These are phyloP conservation scores for Timema cristinae DNA, from an alignment of 2,888 invertebrate species.

Conservation along the genomic window DNA sequence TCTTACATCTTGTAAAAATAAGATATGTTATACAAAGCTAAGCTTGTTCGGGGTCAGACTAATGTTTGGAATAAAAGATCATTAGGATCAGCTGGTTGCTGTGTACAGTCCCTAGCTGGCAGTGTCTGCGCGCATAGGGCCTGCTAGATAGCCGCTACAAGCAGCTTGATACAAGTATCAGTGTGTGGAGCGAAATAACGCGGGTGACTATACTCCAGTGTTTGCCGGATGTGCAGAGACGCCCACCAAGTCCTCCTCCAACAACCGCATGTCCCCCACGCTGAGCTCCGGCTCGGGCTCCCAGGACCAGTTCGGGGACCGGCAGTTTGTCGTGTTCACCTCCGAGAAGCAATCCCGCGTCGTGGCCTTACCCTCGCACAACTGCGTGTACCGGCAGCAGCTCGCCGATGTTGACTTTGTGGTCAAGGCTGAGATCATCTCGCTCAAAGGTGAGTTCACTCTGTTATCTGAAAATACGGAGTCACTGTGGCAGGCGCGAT, in stretches of 20 bases:
- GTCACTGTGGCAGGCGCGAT: background rate
- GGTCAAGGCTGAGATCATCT: slow-evolving; percentile 88
- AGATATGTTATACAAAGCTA: no score
- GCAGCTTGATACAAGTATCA: no score
- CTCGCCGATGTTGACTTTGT: slow-evolving; percentile 91
- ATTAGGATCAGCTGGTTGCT: no score
- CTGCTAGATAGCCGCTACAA: no score
- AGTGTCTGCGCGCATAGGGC: no score
- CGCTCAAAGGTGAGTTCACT: slow-evolving; percentile 69
- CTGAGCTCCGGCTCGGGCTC: slow-evolving; percentile 44
- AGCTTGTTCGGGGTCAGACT: no score
- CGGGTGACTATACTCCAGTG: no score
- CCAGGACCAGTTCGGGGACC: slow-evolving; percentile 57
- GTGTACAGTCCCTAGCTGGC: no score
- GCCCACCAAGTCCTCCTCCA: slow-evolving; percentile 43
- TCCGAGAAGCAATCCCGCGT: slow-evolving; percentile 95
- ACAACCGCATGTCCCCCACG: slow-evolving; percentile 74
- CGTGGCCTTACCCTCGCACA: slow-evolving; percentile 91
- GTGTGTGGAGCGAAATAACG: no score
- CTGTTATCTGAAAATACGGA: background rate
- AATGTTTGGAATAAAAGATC: no score
- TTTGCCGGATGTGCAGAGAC: slow-evolving; percentile 36
- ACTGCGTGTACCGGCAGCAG: slow-evolving; percentile 89
- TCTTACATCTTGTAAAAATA: no score
- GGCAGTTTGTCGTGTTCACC: slow-evolving; percentile 89